Evolutionary conservation across 2,113 vertebrate genomes (phyloP), one percentile per base, ranked within the genome.

Genomic region (Varanus salvator): DNA sequence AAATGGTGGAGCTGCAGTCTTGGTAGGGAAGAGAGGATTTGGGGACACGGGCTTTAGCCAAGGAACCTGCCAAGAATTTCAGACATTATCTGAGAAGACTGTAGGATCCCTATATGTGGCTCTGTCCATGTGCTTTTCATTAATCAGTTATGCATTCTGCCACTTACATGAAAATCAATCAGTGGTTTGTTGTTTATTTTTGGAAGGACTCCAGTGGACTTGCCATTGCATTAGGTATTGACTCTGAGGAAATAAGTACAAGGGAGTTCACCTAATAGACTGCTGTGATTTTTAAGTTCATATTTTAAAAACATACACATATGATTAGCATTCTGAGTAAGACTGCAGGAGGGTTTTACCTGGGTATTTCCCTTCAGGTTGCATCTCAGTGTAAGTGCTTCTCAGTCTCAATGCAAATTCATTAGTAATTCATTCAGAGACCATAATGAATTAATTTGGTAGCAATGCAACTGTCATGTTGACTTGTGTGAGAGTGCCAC

Each of bases 391-490:
- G 48, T 85, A 92, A 94, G 75, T 77, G 11, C 80, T 93, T 23
- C 34, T 92, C 48, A 93, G 60, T 64, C 89, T 2, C 50, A 91
- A 87, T 92, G 5, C 54, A 91, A 90, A 93, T 91, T 86, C 44
- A 93, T 93, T 95, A 92, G 50, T 12, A 93, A 80, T 93, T 92
- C 68, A 86, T 90, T 94, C 87, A 90, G 60, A 81, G 54, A 86
- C 68, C 0, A 0, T 90, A 94, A 92, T 94, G 11, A 91, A 94
- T 93, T 93, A 54, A 93, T 94, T 94, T 94, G 74, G 75, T 89
- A 89, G 68, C 90, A 90, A 89, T 84, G 34, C 88, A 89, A 89
- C 69, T 91, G 60, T 88, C 83, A 75, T 93, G 92, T 92, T 93
- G 85, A 89, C 90, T 93, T 92, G 60, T 1, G 1, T 66, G 75